phyloP scores from a whole-genome alignment of 2,113 vertebrate species.

The Proterorhinus semilunaris region DNA sequence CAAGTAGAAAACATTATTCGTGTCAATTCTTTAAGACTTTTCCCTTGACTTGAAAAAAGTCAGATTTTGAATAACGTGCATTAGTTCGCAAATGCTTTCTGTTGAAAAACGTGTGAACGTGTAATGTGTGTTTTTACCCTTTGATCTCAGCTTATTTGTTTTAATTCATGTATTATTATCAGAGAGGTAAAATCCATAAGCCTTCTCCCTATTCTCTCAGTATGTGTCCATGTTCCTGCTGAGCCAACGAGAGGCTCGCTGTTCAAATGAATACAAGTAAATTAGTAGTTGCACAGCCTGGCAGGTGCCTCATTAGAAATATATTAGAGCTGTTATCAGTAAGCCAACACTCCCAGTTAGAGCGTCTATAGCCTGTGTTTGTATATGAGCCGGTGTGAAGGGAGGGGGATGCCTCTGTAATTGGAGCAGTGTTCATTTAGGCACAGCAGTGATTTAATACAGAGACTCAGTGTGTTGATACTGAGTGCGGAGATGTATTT shows the following conservation, averaged over 20 bases:
- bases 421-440: constrained; percentile 41
- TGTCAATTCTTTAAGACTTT: too few species aligned
- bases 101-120: constrained; percentile 5
- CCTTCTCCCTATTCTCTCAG: constrained; percentile 18
- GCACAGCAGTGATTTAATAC: constrained; percentile 29
- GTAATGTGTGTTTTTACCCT: constrained; percentile 16
- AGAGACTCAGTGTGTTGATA: constrained; percentile 25
- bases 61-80: too few species aligned
- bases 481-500: constrained; percentile 25
- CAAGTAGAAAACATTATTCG: too few species aligned
- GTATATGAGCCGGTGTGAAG: constrained; percentile 7
- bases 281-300: constrained; percentile 62
- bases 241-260: constrained; percentile 58
- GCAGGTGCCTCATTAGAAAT: constrained; percentile 71
- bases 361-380: constrained; percentile 36
- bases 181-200: constrained; percentile 45
- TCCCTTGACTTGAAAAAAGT: too few species aligned
- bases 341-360: constrained; percentile 47
- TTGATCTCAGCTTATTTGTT: constrained; percentile 39
- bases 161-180: constrained; percentile 33
- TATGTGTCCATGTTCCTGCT: constrained; percentile 51
- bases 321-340: constrained; percentile 67
- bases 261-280: constrained; percentile 59
- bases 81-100: background rate
- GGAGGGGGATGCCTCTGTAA: constrained; percentile 22